These are phyloP conservation scores for Nylanderia fulva DNA, from an alignment of 1,140 invertebrate genomes.

Conservation along the genomic window DNA sequence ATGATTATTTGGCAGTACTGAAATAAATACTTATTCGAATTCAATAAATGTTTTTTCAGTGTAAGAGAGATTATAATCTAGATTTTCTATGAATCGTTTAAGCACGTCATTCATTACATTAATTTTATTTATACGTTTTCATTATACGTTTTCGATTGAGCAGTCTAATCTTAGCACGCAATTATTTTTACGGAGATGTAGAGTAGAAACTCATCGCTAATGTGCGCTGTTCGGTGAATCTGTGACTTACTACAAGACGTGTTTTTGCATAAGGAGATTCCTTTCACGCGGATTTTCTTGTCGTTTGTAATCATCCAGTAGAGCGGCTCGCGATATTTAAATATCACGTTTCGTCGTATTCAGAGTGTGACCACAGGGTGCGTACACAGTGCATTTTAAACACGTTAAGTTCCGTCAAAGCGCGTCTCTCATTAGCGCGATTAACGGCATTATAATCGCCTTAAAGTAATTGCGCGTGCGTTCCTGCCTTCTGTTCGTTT, in stretches of 20 bases:
- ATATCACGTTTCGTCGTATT: constrained; percentile 78
- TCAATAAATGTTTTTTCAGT: no score
- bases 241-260: not conserved
- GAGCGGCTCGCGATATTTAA: constrained; percentile 74
- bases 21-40: no score
- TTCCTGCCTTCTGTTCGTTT: not conserved
- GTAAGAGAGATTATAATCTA: no score
- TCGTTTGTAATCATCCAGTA: constrained; percentile 37
- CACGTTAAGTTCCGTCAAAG: constrained; percentile 70
- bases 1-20: no score
- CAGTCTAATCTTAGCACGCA: not conserved
- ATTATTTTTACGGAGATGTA: not conserved
- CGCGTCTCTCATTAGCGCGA: constrained; percentile 67
- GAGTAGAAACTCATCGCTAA: constrained; percentile 38
- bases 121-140: constrained; percentile 4
- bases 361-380: constrained; percentile 79
- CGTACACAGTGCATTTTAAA: constrained; percentile 73
- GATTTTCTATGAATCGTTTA: not conserved
- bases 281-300: constrained; percentile 43
- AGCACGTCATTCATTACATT: not conserved
- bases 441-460: constrained; percentile 82
- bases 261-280: constrained; percentile 6
- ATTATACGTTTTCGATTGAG: constrained; percentile 3
- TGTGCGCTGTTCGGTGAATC: constrained; percentile 1
- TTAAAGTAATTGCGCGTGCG: constrained; percentile 40